Conservation (phyloP, 2,888 invertebrate species). For the Tanaodytes sp. region DNA sequence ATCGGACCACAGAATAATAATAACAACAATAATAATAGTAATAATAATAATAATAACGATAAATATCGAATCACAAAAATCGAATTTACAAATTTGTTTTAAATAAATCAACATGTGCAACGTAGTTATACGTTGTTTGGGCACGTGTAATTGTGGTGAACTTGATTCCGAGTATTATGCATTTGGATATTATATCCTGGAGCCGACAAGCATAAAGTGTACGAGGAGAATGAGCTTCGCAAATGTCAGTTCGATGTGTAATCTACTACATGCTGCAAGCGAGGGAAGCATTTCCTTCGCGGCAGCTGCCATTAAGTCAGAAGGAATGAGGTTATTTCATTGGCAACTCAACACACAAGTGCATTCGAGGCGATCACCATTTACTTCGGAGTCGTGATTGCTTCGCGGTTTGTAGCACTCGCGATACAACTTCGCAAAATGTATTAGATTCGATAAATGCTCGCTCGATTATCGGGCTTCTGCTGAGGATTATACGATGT, state of each 20-base stretch:
- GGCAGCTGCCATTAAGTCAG: slow-evolving; percentile 54
- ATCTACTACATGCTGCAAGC: slow-evolving; percentile 41
- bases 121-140: too few relatives aligned
- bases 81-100: too few relatives aligned
- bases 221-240: slow-evolving; percentile 44
- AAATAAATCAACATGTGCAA: too few relatives aligned
- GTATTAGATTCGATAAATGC: slow-evolving; percentile 52
- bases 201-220: slow-evolving; percentile 38
- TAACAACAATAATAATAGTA: too few relatives aligned
- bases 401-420: slow-evolving; percentile 49
- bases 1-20: too few relatives aligned
- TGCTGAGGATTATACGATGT: slow-evolving; percentile 1
- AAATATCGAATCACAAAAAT: too few relatives aligned
- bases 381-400: slow-evolving; percentile 53
- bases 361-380: slow-evolving; percentile 54
- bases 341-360: slow-evolving; percentile 53
- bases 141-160: neutral
- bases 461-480: slow-evolving; percentile 38
- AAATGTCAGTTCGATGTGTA: slow-evolving; percentile 52
- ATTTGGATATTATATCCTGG: slow-evolving; percentile 27
- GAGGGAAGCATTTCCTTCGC: slow-evolving; percentile 51
- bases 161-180: slow-evolving; percentile 26
- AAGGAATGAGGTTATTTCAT: slow-evolving; percentile 55
- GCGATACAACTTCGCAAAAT: slow-evolving; percentile 46
- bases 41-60: too few relatives aligned